phyloP scores from a whole-genome alignment of 2,797 vertebrate genomes.

The Etheostoma nigrum region DNA sequence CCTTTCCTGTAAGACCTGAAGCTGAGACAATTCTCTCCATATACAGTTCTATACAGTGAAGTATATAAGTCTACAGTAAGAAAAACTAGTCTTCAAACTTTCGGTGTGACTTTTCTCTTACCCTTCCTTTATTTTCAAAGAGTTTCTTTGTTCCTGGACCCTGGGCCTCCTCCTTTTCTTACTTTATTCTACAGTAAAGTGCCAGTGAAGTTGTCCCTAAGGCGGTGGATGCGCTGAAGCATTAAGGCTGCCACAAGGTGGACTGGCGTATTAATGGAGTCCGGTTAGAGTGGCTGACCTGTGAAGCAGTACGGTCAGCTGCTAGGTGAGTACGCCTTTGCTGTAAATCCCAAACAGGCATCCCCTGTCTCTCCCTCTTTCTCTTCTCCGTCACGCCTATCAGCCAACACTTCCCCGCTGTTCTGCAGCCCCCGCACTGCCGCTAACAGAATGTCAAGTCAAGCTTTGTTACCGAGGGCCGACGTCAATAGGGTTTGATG shows the following conservation, averaged over 20 bases:
- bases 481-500: slow-evolving; percentile 77
- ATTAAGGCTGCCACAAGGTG: slow-evolving; percentile 77
- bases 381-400: slow-evolving; percentile 70
- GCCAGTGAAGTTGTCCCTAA: slow-evolving; percentile 76
- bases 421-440: slow-evolving; percentile 51
- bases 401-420: slow-evolving; percentile 62
- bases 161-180: slow-evolving; percentile 48
- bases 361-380: slow-evolving; percentile 63
- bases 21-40: slow-evolving; percentile 26
- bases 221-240: slow-evolving; percentile 70
- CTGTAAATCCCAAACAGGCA: slow-evolving; percentile 80
- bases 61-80: slow-evolving; percentile 6
- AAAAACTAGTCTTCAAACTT: slow-evolving; percentile 58
- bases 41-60: slow-evolving; percentile 16
- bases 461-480: slow-evolving; percentile 71
- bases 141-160: slow-evolving; percentile 61
- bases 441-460: slow-evolving; percentile 80
- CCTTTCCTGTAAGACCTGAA: neutral
- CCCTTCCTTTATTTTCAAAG: slow-evolving; percentile 48
- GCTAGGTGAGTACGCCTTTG: slow-evolving; percentile 69
- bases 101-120: slow-evolving; percentile 59
- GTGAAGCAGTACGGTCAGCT: slow-evolving; percentile 77
- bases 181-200: slow-evolving; percentile 68
- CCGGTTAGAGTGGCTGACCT: slow-evolving; percentile 79
- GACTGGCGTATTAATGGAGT: slow-evolving; percentile 81